phyloP scores from a whole-genome alignment of 1,140 invertebrate genomes.

The Heliconius himera region DNA sequence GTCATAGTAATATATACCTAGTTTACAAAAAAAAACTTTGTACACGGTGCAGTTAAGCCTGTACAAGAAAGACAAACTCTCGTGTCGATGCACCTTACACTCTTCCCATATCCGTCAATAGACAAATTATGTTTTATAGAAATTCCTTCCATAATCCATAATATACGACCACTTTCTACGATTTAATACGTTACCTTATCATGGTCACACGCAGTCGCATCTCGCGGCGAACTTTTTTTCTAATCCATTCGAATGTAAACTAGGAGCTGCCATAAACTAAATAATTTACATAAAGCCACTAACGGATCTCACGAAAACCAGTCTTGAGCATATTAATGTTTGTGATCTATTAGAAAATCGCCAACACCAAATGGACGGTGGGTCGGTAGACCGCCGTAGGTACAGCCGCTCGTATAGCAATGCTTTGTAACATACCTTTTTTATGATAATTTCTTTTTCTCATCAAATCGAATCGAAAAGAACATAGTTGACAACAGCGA shows the following conservation, averaged over 20 bases:
- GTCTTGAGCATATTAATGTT: slow-evolving; percentile 72
- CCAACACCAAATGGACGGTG: slow-evolving; percentile 30
- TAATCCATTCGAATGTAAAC: slow-evolving; percentile 67
- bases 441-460: slow-evolving; percentile 72
- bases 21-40: background rate
- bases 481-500: slow-evolving; percentile 50
- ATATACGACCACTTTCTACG: slow-evolving; percentile 45
- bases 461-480: slow-evolving; percentile 53
- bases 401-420: background rate
- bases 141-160: slow-evolving; percentile 36
- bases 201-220: slow-evolving; percentile 17
- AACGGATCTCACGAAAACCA: slow-evolving; percentile 78
- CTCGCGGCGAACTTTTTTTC: slow-evolving; percentile 48
- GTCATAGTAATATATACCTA: no score
- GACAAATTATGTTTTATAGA: slow-evolving; percentile 35
- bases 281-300: slow-evolving; percentile 79
- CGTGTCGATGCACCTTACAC: slow-evolving; percentile 18
- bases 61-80: background rate
- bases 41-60: background rate
- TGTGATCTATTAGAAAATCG: slow-evolving; percentile 81
- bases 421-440: slow-evolving; percentile 59
- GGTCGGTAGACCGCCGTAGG: background rate
- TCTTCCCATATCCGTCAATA: slow-evolving; percentile 37
- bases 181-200: slow-evolving; percentile 42
- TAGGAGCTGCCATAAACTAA: slow-evolving; percentile 73